Evolutionary conservation across 2,797 vertebrate species (phyloP).

Genomic region (Protosalanx chinensis): DNA sequence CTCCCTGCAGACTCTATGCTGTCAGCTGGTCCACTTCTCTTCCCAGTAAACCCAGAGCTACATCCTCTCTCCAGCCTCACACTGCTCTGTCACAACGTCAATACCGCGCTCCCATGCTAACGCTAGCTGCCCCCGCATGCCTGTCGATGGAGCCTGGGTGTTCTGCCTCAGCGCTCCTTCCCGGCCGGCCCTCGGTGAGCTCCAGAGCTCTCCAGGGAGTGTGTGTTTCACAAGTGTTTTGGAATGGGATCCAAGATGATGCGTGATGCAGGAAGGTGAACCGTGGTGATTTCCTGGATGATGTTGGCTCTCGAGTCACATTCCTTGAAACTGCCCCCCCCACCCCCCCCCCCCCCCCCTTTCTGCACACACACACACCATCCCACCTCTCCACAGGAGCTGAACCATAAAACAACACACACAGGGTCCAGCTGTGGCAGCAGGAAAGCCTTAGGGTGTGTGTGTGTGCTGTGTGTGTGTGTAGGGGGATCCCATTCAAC

Average conservation of each 20-base stretch:
- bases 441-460: constrained; percentile 1
- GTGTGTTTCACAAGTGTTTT: background rate
- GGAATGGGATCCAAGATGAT: background rate
- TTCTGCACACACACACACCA: too few relatives aligned
- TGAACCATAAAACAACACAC: constrained; percentile 15
- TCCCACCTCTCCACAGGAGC: background rate
- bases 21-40: background rate
- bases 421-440: constrained; percentile 1
- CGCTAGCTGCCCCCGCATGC: background rate
- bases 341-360: background rate
- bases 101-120: background rate
- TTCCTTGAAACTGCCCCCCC: background rate
- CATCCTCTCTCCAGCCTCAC: constrained; percentile 2
- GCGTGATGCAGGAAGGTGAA: background rate
- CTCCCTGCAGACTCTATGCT: background rate
- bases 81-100: background rate
- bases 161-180: too few relatives aligned
- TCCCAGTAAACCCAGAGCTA: too few relatives aligned
- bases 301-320: background rate
- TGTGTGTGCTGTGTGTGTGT: constrained; percentile 19
- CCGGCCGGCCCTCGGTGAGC: too few relatives aligned
- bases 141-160: background rate
- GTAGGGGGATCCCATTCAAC: constrained; percentile 14
- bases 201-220: background rate
- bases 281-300: background rate